Percentiles rank a stretch among this genome's conserved stretches.
Evolutionary conservation across 2,797 vertebrate genomes (phyloP).

Genomic region (Euphonia xanthogaster): DNA sequence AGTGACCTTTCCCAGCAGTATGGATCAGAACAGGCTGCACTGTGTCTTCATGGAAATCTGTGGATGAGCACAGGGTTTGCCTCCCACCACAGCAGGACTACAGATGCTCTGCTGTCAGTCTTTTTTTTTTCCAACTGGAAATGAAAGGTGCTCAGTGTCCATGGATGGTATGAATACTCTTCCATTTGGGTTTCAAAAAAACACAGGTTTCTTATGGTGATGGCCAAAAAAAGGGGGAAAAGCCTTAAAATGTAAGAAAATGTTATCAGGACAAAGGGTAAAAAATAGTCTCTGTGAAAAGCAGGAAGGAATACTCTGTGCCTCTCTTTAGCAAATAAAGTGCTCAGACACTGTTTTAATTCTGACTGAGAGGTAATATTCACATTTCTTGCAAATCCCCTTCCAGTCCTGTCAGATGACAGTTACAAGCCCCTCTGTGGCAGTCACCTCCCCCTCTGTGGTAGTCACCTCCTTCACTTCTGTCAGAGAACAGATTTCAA

Average conservation of each 20-base stretch:
- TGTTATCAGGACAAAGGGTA: background rate
- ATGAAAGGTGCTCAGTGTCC: background rate
- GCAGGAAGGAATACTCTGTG: background rate
- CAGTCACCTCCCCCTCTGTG: background rate
- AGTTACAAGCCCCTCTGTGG: background rate
- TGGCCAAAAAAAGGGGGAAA: background rate
- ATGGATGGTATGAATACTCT: background rate
- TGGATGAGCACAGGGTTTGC: accelerated
- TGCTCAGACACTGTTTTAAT: background rate
- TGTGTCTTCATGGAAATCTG: background rate
- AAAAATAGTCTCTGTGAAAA: background rate
- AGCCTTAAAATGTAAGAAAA: background rate
- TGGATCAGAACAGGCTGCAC: background rate
- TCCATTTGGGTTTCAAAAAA: background rate
- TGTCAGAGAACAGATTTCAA: background rate
- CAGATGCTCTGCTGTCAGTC: background rate
- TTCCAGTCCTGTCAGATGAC: background rate
- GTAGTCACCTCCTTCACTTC: background rate
- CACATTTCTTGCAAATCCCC: background rate
- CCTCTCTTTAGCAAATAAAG: background rate
- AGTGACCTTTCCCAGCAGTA: background rate
- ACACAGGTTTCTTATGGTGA: background rate
- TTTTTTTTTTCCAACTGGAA: background rate
- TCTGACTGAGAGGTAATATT: background rate
- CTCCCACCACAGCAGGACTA: background rate